These are phyloP conservation scores for Gortyna flavago DNA, from an alignment of 2,888 invertebrate genomes.

Conservation along the genomic window DNA sequence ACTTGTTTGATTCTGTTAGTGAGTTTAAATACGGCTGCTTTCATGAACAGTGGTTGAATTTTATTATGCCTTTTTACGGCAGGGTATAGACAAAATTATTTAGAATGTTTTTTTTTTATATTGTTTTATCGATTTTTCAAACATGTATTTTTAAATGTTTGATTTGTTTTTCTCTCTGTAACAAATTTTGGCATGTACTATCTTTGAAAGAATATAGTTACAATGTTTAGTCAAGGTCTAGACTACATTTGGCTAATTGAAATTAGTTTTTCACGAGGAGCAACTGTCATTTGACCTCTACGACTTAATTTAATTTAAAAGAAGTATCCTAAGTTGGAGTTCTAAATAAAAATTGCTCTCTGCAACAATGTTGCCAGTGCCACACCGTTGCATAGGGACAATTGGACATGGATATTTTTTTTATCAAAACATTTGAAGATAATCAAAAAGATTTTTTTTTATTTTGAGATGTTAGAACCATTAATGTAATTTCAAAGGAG, in stretches of 20 bases:
- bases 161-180: no score
- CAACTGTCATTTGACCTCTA: conserved; percentile 16
- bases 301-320: conserved; percentile 2
- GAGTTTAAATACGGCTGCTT: conserved; percentile 3
- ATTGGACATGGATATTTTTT: neutral
- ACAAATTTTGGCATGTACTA: no score
- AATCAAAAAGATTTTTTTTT: no score
- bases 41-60: neutral
- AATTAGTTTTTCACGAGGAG: conserved; percentile 9
- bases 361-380: no score
- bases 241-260: conserved; percentile 1
- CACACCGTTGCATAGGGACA: no score
- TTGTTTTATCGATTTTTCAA: neutral
- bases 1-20: conserved; percentile 9
- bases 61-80: neutral
- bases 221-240: neutral
- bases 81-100: neutral
- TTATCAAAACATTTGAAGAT: no score
- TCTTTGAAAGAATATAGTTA: neutral
- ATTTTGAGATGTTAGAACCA: no score
- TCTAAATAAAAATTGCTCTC: no score
- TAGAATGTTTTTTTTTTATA: no score
- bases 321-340: neutral
- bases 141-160: no score
- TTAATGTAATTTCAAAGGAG: no score